Conservation (phyloP, 2,113 vertebrate genomes). For the Sarotherodon lohbergeri region DNA sequence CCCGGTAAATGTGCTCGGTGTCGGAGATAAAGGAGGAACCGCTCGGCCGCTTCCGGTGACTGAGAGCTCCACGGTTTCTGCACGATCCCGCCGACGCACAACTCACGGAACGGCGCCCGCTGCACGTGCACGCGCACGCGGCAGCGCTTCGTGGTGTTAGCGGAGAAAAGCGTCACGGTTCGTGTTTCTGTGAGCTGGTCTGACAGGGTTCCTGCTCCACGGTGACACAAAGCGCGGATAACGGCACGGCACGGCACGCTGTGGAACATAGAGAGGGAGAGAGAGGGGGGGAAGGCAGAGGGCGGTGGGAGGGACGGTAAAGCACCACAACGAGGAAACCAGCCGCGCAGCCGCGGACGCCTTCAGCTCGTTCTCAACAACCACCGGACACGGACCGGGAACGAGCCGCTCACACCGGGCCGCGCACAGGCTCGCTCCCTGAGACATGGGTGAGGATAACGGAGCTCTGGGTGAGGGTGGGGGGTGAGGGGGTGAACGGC, state of each 20-base stretch:
- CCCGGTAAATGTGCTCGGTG: no score
- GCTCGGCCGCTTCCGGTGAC: no score
- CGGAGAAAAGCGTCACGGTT: not conserved
- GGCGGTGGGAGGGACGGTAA: conserved; percentile 68
- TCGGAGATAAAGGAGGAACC: no score
- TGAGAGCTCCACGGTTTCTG: not conserved
- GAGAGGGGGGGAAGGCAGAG: conserved; percentile 71
- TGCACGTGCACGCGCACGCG: not conserved
- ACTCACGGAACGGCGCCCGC: not conserved
- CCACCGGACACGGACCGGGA: conserved; percentile 22
- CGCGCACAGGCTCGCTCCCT: conserved; percentile 9
- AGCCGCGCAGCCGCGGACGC: conserved; percentile 58
- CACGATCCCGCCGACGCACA: not conserved
- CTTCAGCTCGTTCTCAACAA: conserved; percentile 73
- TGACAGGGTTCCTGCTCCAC: not conserved
- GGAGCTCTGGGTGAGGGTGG: conserved; percentile 37
- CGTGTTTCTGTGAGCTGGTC: not conserved
- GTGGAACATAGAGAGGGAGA: conserved; percentile 4
- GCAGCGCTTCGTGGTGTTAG: conserved; percentile 31
- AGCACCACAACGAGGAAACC: conserved; percentile 77
- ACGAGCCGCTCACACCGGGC: not conserved
- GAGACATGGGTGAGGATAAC: conserved; percentile 75
- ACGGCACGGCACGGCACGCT: not conserved
- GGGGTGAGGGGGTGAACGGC: not conserved
- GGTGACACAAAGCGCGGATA: not conserved